Evolutionary conservation across 2,888 invertebrate genomes (phyloP).

Genomic region (Eugnorisma glareosa): DNA sequence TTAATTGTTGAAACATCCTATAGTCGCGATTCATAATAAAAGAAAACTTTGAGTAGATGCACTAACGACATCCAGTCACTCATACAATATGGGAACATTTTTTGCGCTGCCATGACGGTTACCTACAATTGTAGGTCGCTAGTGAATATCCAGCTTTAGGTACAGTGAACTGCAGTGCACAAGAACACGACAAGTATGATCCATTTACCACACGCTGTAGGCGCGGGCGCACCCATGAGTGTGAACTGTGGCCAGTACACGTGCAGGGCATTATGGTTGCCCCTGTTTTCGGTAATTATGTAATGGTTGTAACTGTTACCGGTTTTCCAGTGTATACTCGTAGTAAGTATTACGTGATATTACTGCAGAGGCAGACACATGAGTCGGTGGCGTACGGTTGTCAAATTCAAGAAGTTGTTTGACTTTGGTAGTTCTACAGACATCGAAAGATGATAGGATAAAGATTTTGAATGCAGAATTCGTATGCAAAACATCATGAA

Average conservation of each 20-base stretch:
- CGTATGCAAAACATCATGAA: neutral
- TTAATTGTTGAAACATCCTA: neutral
- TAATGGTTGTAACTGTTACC: constrained; percentile 42
- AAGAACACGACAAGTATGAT: constrained; percentile 55
- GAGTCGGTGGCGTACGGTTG: neutral
- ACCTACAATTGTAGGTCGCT: neutral
- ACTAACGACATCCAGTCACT: neutral
- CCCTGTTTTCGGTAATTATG: constrained; percentile 50
- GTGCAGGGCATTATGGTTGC: constrained; percentile 57
- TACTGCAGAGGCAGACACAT: too few relatives aligned
- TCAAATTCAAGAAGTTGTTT: neutral
- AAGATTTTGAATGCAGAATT: neutral
- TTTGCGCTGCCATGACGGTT: neutral
- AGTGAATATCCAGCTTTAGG: constrained; percentile 12
- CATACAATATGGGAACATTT: neutral
- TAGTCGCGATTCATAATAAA: neutral
- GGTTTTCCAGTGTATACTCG: constrained; percentile 5
- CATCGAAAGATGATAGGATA: neutral
- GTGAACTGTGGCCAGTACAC: constrained; percentile 52
- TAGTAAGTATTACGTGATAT: constrained; percentile 18
- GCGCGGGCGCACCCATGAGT: constrained; percentile 65
- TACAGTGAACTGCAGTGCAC: constrained; percentile 14
- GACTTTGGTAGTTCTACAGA: neutral
- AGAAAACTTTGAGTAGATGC: neutral
- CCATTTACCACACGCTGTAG: constrained; percentile 54